Evolutionary conservation across 2,888 invertebrate genomes (phyloP), one percentile per base, ranked within the genome.

Genomic region (Gibbula magus): DNA sequence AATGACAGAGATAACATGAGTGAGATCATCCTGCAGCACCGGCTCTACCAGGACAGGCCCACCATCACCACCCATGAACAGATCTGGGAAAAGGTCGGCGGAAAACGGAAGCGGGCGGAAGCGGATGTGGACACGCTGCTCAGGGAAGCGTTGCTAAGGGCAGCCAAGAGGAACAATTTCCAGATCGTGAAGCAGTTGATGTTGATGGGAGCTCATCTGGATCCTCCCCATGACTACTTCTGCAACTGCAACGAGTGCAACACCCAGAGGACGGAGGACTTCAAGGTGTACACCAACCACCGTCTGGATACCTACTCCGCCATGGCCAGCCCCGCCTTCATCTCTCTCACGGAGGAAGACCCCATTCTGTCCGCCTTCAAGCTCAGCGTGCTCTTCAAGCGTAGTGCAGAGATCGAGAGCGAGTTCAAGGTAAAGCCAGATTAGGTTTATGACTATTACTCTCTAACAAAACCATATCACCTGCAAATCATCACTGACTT

Each of bases 151-250:
- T 75, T 91, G 35, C 85, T 89, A 45, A 81, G 88, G 52, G 90
- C 91, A 0, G 88, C 90, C 32, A 88, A 87, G 54, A 80, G 85
- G 52, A 90, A 90, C 83, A 89, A 90, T 81, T 91, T 90, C 80
- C 86, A 87, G 75, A 87, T 88, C 61, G 88, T 91, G 16, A 88
- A 89, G 79, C 85, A 89, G 76, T 85, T 91, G 61, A 83, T 91
- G 79, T 73, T 86, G 77, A 81, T 86, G 13, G 91, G 91, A 0
- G 88, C 87, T 0, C 77, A 74, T 39, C 82, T 91, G 79, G 86
- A 84, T 29, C 82, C 81, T 7, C 91, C 91, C 0, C 91, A 91
- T 52, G 89, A 90, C 77, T 91, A 91, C 80, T 89, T 91, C 84
- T 91, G 91, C 79, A 81, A 86, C 54, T 91, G 91, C 76, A 80